Percentiles rank a stretch among this genome's conserved stretches.
Conservation (phyloP, 2,888 invertebrate species). For the Sympetrum striolatum region DNA sequence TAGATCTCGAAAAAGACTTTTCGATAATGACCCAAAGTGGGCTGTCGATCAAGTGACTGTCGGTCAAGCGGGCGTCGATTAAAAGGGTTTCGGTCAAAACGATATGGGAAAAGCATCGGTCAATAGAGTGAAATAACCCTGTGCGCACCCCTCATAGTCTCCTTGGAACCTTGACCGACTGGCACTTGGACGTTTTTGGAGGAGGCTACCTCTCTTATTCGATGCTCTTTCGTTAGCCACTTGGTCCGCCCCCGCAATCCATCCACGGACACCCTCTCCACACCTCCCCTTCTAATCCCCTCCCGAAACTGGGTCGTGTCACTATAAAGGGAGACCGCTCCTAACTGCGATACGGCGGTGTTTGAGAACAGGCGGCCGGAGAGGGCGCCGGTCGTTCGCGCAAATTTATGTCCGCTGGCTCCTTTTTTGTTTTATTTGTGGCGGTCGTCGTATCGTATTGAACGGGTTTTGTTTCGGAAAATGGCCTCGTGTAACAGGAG, state of each 20-base stretch:
- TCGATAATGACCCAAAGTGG: too few relatives aligned
- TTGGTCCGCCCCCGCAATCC: not conserved
- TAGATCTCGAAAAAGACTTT: too few relatives aligned
- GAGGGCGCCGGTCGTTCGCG: not conserved
- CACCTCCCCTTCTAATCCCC: not conserved
- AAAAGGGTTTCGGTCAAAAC: too few relatives aligned
- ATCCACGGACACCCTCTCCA: not conserved
- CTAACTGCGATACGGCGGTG: not conserved
- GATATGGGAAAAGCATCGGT: too few relatives aligned
- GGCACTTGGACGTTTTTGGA: not conserved
- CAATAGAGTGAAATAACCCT: too few relatives aligned
- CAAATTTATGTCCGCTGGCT: not conserved
- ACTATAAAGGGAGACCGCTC: not conserved
- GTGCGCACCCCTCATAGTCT: too few relatives aligned
- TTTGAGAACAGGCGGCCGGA: not conserved
- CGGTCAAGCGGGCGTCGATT: too few relatives aligned
- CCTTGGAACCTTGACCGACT: too few relatives aligned
- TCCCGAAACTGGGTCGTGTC: not conserved
- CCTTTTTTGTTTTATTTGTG: not conserved
- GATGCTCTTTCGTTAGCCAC: not conserved
- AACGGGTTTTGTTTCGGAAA: not conserved
- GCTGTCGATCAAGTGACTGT: too few relatives aligned
- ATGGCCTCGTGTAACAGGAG: not conserved
- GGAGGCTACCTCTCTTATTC: not conserved
- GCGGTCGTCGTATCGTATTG: not conserved